phyloP scores from a whole-genome alignment of 2,797 vertebrate genomes.

The Cryptoblepharus egeriae region DNA sequence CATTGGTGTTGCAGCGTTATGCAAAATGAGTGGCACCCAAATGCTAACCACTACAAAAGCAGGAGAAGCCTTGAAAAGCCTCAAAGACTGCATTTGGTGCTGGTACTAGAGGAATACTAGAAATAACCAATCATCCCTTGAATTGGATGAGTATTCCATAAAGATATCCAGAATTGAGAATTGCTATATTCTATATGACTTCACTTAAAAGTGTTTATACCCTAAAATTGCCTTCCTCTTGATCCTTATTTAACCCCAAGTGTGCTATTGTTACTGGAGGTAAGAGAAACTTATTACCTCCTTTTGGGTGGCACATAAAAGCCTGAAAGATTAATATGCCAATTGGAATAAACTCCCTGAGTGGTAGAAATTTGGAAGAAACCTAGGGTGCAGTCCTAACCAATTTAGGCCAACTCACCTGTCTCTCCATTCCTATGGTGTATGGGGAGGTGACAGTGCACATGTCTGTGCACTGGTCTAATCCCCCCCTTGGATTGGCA shows the following conservation, averaged over 20 bases:
- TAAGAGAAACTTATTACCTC: background rate
- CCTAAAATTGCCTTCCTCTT: background rate
- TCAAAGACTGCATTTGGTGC: no score
- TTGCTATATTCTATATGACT: background rate
- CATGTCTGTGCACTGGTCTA: no score
- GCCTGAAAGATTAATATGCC: constrained; percentile 10
- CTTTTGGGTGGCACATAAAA: constrained; percentile 5
- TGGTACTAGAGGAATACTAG: no score
- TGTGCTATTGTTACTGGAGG: constrained; percentile 16
- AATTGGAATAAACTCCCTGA: constrained; percentile 3
- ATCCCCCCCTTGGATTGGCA: no score
- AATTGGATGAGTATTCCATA: background rate
- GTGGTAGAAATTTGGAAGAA: constrained; percentile 22
- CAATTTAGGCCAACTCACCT: no score
- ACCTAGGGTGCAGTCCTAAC: constrained; percentile 35
- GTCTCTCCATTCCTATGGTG: no score
- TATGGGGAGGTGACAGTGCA: no score
- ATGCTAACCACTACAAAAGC: no score
- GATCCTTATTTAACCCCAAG: background rate
- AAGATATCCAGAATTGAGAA: background rate
- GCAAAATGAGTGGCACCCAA: no score
- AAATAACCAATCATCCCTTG: no score
- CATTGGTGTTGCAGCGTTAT: no score
- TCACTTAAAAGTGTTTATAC: background rate
- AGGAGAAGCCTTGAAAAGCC: no score